Percentiles rank a stretch among this genome's conserved stretches.
Evolutionary conservation across 1,140 invertebrate genomes (phyloP).

Genomic region (Trichomalopsis sarcophagae): DNA sequence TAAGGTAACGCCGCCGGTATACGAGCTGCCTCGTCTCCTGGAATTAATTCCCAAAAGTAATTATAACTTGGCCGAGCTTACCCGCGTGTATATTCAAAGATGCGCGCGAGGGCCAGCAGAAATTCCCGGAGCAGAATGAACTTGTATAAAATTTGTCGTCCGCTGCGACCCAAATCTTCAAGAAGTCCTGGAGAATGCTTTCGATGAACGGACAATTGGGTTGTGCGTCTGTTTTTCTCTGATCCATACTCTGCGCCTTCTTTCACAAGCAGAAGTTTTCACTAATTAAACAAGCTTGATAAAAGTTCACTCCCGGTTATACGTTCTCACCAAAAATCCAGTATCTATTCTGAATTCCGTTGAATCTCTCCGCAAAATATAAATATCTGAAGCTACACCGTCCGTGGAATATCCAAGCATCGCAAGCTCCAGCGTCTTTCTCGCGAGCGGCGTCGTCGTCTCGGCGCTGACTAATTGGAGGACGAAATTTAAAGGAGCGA

Average conservation of each 20-base stretch:
- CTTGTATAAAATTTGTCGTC: slow-evolving; percentile 20
- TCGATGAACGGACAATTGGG: background rate
- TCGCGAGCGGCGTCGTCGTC: no score
- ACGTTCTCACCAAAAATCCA: no score
- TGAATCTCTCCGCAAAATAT: background rate
- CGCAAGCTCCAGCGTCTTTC: background rate
- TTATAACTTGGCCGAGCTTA: slow-evolving; percentile 41
- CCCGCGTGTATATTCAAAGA: background rate
- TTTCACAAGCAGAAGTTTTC: background rate
- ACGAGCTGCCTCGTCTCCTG: slow-evolving; percentile 9
- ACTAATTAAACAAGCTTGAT: background rate
- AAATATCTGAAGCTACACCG: background rate
- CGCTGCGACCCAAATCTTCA: background rate
- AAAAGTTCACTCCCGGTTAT: background rate
- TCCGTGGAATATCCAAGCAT: background rate
- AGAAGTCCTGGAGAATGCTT: background rate
- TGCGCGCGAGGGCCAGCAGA: background rate
- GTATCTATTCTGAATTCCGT: no score
- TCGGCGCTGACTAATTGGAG: background rate
- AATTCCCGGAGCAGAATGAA: slow-evolving; percentile 19
- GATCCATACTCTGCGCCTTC: no score
- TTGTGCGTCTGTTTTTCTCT: no score
- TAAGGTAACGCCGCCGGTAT: slow-evolving; percentile 41
- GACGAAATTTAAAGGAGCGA: background rate
- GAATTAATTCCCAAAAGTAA: slow-evolving; percentile 45